A percentile compares a stretch with the other conserved stretches of the same genome.
Conservation (phyloP, 2,113 vertebrate species). For the Burhinus oedicnemus region DNA sequence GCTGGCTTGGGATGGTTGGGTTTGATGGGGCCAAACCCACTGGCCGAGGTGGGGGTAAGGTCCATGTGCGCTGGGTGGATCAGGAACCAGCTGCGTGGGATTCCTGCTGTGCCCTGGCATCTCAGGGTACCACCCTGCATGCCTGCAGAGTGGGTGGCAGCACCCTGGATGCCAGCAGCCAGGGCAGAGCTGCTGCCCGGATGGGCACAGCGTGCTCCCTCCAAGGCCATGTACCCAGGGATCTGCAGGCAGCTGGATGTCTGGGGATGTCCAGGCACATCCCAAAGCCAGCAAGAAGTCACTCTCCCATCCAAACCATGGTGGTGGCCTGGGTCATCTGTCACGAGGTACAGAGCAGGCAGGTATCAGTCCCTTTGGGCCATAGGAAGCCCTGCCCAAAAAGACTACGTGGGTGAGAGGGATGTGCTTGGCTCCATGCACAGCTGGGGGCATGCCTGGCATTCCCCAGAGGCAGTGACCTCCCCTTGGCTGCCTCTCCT, state of each 20-base stretch:
- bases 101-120: background rate
- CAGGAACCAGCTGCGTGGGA: background rate
- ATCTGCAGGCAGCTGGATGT: background rate
- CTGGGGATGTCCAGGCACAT: background rate
- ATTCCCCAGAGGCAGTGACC: background rate
- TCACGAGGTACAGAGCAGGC: fast-evolving
- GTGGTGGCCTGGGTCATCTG: background rate
- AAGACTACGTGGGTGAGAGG: fast-evolving
- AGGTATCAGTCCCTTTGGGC: background rate
- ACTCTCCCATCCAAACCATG: background rate
- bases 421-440: background rate
- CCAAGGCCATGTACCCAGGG: background rate
- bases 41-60: background rate
- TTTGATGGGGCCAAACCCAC: background rate
- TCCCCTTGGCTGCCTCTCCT: background rate
- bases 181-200: background rate
- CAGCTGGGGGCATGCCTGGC: background rate
- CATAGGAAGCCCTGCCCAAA: background rate
- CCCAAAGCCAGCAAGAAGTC: background rate
- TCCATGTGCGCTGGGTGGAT: fast-evolving
- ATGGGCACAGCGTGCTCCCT: fast-evolving
- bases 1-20: fast-evolving
- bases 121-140: background rate
- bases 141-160: background rate
- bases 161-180: background rate